Base-by-base conservation (phyloP, 2,113 vertebrate species). In the Chionomys nivalis region DNA sequence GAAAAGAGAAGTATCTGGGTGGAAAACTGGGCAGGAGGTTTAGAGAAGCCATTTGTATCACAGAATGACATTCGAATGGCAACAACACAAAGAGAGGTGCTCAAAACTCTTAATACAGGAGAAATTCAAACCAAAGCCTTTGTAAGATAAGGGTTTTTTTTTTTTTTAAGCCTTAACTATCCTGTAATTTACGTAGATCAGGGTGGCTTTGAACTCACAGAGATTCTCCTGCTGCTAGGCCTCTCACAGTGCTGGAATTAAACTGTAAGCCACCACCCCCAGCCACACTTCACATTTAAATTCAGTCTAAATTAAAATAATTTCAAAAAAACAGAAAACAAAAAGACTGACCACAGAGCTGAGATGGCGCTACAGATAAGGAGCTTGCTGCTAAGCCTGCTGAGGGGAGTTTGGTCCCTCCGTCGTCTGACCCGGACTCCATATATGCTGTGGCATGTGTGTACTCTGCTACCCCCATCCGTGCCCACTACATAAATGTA, bases 331-430 rank as follows among this genome's bases (percentile, higher is more conserved):
- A 42, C 7, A 16, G 6, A 23, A 42, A n/a, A 28, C 16, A 3
- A 63, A n/a, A 28, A 12, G 52, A 28, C n/a, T 19, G 14, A 16
- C 24, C 58, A 42, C 24, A 28, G n/a, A 63, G n/a, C 23, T 24
- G 1, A 16, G 12, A 42, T 28, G 55, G 36, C 36, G 4, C 23
- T 26, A 36, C 11, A 26, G 52, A 58, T 42, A 26, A 82, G 0
- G 36, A 39, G 36, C n/a, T 63, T 26, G 21, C 81, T 5, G 31
- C 77, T 81, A 2, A 58, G 19, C 52, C 78, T 55, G 78, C 4
- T 0, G 3, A 11, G 5, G 3, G 8, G 23, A 42, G 24, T 42
- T 47, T 10, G 3, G 28, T 26, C 13, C 58, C n/a, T 42, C 16
- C 10, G 4, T 42, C n/a, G 31, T 31, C 58, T 83, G 81, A 7